A percentile compares a stretch with the other conserved stretches of the same genome.
Conservation (phyloP, 2,888 invertebrate genomes). For the Acanthosoma haemorrhoidale region DNA sequence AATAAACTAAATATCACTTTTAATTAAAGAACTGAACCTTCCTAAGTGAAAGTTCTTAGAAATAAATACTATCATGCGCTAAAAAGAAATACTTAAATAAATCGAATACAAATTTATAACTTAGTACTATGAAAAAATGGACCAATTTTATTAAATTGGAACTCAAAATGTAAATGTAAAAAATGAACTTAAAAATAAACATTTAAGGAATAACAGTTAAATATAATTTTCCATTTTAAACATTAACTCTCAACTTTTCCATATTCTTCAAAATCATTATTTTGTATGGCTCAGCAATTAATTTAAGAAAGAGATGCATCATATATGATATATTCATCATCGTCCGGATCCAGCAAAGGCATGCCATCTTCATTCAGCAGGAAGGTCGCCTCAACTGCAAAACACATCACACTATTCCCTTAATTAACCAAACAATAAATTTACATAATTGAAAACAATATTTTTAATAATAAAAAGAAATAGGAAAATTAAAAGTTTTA, state of each 20-base stretch:
- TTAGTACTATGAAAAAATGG: neutral
- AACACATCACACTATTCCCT: slow-evolving; percentile 26
- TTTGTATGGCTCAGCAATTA: neutral
- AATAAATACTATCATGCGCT: neutral
- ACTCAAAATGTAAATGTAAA: too few species aligned
- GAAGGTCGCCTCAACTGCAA: slow-evolving; percentile 31
- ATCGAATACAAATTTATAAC: neutral
- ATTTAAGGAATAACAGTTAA: too few species aligned
- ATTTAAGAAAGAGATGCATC: slow-evolving; percentile 29
- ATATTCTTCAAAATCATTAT: neutral
- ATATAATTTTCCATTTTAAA: neutral
- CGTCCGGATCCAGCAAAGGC: slow-evolving; percentile 33
- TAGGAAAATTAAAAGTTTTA: slow-evolving; percentile 9
- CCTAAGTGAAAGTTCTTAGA: neutral
- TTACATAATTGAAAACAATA: slow-evolving; percentile 19
- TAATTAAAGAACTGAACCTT: neutral
- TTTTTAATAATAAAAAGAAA: slow-evolving; percentile 4
- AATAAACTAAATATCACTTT: neutral
- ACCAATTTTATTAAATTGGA: too few species aligned
- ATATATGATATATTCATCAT: slow-evolving; percentile 32
- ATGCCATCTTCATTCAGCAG: slow-evolving; percentile 30
- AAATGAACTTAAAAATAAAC: too few species aligned
- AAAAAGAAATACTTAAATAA: neutral
- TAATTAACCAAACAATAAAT: slow-evolving; percentile 12
- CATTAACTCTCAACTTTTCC: neutral